Conservation (phyloP, 2,797 vertebrate genomes). For the Poliocrania exsul region DNA sequence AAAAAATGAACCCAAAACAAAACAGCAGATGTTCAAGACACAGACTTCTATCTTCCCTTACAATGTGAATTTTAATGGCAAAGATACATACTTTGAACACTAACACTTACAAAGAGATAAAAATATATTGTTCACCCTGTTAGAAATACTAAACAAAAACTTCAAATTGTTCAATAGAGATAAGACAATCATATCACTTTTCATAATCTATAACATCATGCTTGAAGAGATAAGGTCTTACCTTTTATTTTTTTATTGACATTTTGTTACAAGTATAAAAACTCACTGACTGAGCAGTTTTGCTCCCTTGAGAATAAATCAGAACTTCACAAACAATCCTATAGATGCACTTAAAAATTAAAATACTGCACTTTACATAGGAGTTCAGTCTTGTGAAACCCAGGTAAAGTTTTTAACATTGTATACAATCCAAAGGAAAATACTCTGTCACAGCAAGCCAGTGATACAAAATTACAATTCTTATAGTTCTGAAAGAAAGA, state of each 20-base stretch:
- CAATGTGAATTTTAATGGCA: conserved; percentile 30
- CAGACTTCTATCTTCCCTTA: conserved; percentile 28
- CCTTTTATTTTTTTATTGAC: conserved; percentile 44
- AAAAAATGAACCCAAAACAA: conserved; percentile 32
- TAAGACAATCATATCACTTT: background rate
- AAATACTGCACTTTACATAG: background rate
- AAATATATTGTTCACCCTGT: background rate
- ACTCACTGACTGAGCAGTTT: background rate
- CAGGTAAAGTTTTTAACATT: background rate
- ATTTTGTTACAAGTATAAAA: background rate
- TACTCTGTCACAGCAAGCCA: background rate
- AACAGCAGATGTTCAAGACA: conserved; percentile 60
- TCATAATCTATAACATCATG: background rate
- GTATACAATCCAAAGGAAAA: background rate
- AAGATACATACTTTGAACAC: conserved; percentile 44
- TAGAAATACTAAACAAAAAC: conserved; percentile 21
- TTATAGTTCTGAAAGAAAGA: background rate
- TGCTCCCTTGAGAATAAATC: conserved; percentile 2
- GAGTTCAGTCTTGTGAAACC: background rate
- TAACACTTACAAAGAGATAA: conserved; percentile 40
- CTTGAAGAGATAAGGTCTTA: conserved; percentile 15
- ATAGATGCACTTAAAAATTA: background rate
- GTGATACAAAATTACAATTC: background rate
- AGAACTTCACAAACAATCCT: background rate
- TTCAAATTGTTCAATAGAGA: background rate